These are phyloP conservation scores for Cephus pygmeus DNA, from an alignment of 2,888 invertebrate genomes.

Conservation along the genomic window DNA sequence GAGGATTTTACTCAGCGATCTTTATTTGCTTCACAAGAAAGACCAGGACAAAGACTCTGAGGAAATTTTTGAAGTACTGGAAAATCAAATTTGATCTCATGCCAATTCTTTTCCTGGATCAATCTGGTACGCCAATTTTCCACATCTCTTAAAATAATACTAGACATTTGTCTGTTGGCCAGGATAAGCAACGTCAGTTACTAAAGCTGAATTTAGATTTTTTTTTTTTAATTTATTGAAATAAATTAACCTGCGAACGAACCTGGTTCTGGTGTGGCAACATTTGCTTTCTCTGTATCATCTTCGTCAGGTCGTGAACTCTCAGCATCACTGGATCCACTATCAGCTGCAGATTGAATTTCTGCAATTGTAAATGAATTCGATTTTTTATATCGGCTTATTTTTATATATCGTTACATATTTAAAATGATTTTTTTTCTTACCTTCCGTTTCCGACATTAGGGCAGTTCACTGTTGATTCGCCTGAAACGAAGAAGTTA, in stretches of 20 bases:
- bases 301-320: slow-evolving; percentile 8
- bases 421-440: slow-evolving; percentile 26
- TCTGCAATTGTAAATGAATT: background rate
- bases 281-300: slow-evolving; percentile 10
- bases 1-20: background rate
- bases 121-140: background rate
- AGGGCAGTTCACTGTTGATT: slow-evolving; percentile 14
- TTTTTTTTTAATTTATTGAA: background rate
- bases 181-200: background rate
- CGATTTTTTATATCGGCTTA: slow-evolving; percentile 5
- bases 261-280: slow-evolving; percentile 15
- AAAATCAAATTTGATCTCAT: background rate
- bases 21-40: background rate
- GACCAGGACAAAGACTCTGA: background rate
- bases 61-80: background rate
- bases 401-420: background rate
- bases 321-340: slow-evolving; percentile 1
- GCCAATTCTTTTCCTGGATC: background rate
- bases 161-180: background rate
- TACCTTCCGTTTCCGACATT: slow-evolving; percentile 63
- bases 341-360: slow-evolving; percentile 13
- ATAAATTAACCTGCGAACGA: background rate
- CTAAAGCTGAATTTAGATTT: background rate
- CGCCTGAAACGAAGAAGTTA: background rate
- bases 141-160: background rate